Conservation (phyloP, 2,888 invertebrate species). For the Timema cristinae region DNA sequence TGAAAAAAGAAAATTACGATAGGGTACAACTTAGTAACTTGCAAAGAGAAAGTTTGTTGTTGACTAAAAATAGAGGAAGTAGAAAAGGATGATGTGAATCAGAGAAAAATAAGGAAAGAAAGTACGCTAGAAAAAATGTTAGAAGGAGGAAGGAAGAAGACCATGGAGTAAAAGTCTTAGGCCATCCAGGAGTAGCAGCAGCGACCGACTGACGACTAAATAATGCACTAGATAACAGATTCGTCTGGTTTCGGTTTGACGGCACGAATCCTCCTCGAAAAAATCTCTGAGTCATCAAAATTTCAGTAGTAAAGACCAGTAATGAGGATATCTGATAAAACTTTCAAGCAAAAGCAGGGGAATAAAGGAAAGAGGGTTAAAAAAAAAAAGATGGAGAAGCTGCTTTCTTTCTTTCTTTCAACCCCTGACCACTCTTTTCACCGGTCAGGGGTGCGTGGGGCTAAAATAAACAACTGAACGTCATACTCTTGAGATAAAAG, state of each 20-base stretch:
- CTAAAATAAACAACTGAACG: too few species aligned
- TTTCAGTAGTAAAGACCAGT: constrained; percentile 43
- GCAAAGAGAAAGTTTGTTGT: too few species aligned
- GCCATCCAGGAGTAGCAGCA: constrained; percentile 10
- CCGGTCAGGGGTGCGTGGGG: too few species aligned
- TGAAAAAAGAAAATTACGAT: too few species aligned
- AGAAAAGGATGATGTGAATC: not conserved
- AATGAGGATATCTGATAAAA: constrained; percentile 45
- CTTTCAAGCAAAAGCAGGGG: constrained; percentile 36
- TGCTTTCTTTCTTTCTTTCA: constrained; percentile 13
- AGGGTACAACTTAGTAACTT: too few species aligned
- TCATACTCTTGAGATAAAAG: too few species aligned
- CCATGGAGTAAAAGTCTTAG: constrained; percentile 12
- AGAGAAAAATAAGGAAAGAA: constrained; percentile 14
- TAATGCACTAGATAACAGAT: constrained; percentile 33
- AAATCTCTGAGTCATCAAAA: constrained; percentile 39
- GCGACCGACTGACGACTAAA: constrained; percentile 29
- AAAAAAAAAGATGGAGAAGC: constrained; percentile 16
- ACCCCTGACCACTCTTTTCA: too few species aligned
- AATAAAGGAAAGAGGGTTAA: constrained; percentile 18
- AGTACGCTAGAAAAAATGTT: constrained; percentile 6
- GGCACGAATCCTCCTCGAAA: constrained; percentile 28
- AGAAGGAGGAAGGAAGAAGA: constrained; percentile 18
- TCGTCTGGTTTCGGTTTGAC: constrained; percentile 33
- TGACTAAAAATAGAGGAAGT: not conserved